Percentiles rank a stretch among this genome's conserved stretches.
phyloP scores from a whole-genome alignment of 2,888 invertebrate genomes.

The Patella pellucida region DNA sequence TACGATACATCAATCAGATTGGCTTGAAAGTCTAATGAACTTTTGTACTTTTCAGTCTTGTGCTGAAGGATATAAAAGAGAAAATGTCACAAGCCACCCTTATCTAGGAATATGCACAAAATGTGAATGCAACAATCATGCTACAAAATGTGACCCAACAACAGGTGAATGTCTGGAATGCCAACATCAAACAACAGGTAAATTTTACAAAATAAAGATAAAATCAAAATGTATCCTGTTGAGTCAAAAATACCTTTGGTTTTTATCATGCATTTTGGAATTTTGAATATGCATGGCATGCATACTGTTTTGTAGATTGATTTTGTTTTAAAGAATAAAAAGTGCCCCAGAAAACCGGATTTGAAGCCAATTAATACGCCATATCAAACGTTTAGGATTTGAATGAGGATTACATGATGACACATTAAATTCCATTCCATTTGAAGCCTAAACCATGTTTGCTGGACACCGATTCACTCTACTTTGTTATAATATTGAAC shows the following conservation, averaged over 20 bases:
- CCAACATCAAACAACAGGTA: constrained; percentile 35
- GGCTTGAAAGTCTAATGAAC: too few relatives aligned
- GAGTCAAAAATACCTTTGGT: too few relatives aligned
- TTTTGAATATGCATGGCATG: too few relatives aligned
- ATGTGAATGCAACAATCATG: constrained; percentile 92
- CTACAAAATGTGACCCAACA: constrained; percentile 82
- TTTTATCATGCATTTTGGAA: too few relatives aligned
- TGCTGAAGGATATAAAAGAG: constrained; percentile 80
- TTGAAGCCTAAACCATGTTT: too few relatives aligned
- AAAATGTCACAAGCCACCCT: constrained; percentile 66
- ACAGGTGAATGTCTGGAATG: constrained; percentile 78
- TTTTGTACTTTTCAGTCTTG: constrained; percentile 72
- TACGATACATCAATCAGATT: too few relatives aligned
- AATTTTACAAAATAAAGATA: not conserved
- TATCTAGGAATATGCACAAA: constrained; percentile 79
- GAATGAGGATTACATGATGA: too few relatives aligned
- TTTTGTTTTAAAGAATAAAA: not conserved
- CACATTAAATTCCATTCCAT: too few relatives aligned
- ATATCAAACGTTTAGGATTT: too few relatives aligned
- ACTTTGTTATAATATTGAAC: too few relatives aligned
- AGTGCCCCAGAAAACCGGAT: constrained; percentile 75
- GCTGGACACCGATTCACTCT: too few relatives aligned
- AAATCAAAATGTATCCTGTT: too few relatives aligned
- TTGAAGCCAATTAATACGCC: constrained; percentile 82
- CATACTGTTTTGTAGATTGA: not conserved